Percentiles rank a stretch among this genome's conserved stretches.
Conservation (phyloP, 2,888 invertebrate genomes). For the Diplazon laetatorius region DNA sequence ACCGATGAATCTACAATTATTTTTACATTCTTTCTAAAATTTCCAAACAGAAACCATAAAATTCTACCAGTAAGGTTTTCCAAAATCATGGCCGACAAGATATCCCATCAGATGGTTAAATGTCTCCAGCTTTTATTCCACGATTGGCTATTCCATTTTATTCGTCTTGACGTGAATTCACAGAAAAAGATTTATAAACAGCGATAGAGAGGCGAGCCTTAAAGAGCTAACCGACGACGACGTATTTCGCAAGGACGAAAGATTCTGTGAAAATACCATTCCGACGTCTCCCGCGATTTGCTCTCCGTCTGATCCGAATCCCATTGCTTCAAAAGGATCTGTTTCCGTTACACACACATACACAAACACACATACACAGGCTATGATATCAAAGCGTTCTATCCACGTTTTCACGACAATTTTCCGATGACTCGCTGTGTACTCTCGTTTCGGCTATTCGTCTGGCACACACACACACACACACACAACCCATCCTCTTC, state of each 20-base stretch:
- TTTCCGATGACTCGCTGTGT: constrained; percentile 4
- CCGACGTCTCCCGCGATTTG: constrained; percentile 9
- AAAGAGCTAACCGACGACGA: neutral
- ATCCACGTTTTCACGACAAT: neutral
- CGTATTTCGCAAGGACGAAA: neutral
- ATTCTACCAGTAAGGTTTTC: too few species aligned
- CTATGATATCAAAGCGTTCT: neutral
- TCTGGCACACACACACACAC: neutral
- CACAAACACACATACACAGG: neutral
- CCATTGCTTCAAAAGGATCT: constrained; percentile 1
- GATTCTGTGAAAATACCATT: neutral
- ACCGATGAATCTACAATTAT: too few species aligned
- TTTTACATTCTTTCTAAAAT: too few species aligned
- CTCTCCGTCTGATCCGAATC: neutral
- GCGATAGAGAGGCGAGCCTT: neutral
- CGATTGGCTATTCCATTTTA: too few species aligned
- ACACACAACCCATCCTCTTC: constrained; percentile 4
- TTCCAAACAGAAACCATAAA: too few species aligned
- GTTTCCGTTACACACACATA: constrained; percentile 14
- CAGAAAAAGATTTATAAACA: neutral
- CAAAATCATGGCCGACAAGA: too few species aligned
- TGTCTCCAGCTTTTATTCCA: too few species aligned
- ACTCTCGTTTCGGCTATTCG: constrained; percentile 1
- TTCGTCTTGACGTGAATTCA: neutral
- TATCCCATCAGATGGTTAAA: too few species aligned